phyloP scores from a whole-genome alignment of 2,113 vertebrate species.

The Eulacestoma nigropectus region DNA sequence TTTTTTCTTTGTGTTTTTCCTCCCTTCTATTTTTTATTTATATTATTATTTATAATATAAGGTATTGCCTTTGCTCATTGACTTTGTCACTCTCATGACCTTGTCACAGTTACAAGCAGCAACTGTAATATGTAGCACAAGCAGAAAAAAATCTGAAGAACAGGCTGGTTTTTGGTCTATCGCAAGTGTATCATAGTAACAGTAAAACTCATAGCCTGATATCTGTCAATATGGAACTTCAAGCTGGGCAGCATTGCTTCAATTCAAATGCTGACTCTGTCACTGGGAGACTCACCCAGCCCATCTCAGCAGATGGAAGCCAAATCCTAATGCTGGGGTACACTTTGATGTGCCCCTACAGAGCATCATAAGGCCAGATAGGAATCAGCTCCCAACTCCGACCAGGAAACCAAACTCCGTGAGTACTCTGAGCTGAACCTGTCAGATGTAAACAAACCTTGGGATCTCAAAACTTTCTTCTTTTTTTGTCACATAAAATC shows the following conservation, averaged over 20 bases:
- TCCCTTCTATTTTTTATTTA: background rate
- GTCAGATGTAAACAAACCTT: background rate
- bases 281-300: background rate
- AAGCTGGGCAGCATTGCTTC: accelerated
- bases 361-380: background rate
- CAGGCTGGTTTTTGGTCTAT: background rate
- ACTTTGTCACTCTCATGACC: background rate
- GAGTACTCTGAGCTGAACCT: background rate
- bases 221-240: background rate
- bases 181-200: background rate
- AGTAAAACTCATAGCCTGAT: background rate
- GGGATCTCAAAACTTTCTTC: background rate
- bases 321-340: accelerated
- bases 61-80: background rate
- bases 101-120: background rate
- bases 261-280: background rate
- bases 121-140: background rate
- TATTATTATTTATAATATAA: background rate
- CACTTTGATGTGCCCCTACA: accelerated
- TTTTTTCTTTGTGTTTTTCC: background rate
- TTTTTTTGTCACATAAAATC: background rate
- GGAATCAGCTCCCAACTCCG: background rate
- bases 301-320: background rate
- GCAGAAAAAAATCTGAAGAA: background rate
- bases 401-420: background rate